Evolutionary conservation across 2,113 vertebrate genomes (phyloP).

Genomic region (Mus pahari): DNA sequence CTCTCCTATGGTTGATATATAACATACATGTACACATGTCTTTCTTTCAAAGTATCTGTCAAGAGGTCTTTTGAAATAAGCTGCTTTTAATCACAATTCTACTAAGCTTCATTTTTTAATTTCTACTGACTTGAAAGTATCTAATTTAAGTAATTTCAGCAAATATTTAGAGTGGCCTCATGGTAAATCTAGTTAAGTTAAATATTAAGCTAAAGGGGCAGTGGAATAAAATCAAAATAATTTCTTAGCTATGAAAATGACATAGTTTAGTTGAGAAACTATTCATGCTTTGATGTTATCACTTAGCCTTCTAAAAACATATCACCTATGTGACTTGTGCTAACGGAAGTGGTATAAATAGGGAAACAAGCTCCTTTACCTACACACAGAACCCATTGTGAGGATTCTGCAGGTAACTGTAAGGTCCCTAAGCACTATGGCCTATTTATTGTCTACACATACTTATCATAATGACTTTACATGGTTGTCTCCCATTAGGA

Average conservation of each 20-base stretch:
- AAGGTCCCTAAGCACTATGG: not conserved
- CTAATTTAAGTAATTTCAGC: conserved; percentile 34
- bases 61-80: conserved; percentile 6
- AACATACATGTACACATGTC: not conserved
- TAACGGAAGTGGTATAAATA: not conserved
- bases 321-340: not conserved
- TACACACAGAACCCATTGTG: not conserved
- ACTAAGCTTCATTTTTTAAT: not conserved
- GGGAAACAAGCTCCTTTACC: not conserved
- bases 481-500: not conserved
- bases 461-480: not conserved
- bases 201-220: not conserved
- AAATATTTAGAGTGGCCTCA: conserved; percentile 9
- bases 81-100: not conserved
- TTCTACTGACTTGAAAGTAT: conserved; percentile 41
- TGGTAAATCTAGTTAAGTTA: not conserved
- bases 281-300: not conserved
- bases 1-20: not conserved
- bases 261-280: not conserved
- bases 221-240: not conserved
- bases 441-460: not conserved
- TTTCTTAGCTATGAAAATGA: not conserved
- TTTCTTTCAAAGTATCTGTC: not conserved
- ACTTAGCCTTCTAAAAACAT: not conserved
- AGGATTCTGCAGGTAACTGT: not conserved